Evolutionary conservation across 2,797 vertebrate genomes (phyloP).

Genomic region (Melanogrammus aeglefinus): DNA sequence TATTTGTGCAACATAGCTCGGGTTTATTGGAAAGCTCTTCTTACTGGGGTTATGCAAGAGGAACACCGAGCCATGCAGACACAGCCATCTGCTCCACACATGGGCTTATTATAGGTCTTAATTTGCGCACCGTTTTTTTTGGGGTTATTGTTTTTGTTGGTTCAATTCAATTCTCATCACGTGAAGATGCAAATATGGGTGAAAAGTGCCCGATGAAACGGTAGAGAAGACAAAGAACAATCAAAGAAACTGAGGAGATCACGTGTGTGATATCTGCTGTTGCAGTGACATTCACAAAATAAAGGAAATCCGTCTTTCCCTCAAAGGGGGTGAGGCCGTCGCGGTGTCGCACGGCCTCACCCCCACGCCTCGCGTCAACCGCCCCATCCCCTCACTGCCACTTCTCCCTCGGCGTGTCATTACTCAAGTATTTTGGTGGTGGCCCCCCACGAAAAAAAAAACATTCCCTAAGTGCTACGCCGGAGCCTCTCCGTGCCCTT

Average conservation of each 20-base stretch:
- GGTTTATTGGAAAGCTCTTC: slow-evolving; percentile 49
- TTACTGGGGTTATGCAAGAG: slow-evolving; percentile 45
- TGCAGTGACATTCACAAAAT: background rate
- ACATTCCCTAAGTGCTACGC: slow-evolving; percentile 27
- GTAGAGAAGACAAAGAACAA: slow-evolving; percentile 6
- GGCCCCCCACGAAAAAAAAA: slow-evolving; percentile 27
- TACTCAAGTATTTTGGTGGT: slow-evolving; percentile 17
- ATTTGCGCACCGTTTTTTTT: slow-evolving; percentile 51
- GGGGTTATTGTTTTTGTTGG: slow-evolving; percentile 57
- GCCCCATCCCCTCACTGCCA: background rate
- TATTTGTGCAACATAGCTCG: slow-evolving; percentile 41
- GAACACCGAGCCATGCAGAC: slow-evolving; percentile 40
- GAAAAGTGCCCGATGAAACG: slow-evolving; percentile 21
- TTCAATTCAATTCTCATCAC: slow-evolving; percentile 47
- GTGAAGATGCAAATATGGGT: slow-evolving; percentile 55
- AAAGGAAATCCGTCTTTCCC: background rate
- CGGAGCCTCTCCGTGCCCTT: slow-evolving; percentile 24
- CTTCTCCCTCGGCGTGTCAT: background rate
- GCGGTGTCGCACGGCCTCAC: background rate
- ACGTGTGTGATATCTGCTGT: background rate
- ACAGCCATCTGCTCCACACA: slow-evolving; percentile 44
- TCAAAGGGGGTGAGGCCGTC: no score
- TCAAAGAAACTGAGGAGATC: slow-evolving; percentile 11
- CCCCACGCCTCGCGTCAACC: background rate
- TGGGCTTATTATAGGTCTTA: slow-evolving; percentile 41